phyloP scores from a whole-genome alignment of 2,113 vertebrate genomes.

The Anthoscopus minutus region DNA sequence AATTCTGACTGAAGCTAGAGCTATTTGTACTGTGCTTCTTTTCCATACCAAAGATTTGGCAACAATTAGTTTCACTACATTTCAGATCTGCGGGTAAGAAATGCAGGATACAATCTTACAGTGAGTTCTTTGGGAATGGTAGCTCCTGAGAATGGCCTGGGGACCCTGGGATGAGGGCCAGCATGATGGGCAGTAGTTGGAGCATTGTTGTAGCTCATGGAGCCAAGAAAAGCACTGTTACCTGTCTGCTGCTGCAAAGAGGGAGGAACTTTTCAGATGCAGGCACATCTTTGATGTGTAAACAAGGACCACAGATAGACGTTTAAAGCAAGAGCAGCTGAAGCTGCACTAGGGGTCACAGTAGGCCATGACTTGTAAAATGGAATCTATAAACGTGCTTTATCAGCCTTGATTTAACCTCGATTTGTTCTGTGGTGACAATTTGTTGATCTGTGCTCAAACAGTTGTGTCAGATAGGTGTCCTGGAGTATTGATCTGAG shows the following conservation, averaged over 20 bases:
- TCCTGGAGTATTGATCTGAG: background rate
- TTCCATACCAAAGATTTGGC: background rate
- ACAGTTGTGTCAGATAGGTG: background rate
- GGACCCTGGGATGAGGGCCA: background rate
- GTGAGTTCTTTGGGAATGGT: background rate
- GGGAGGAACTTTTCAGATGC: background rate
- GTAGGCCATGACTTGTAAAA: background rate
- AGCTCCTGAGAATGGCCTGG: background rate
- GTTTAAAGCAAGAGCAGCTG: background rate
- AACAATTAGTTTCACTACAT: fast-evolving
- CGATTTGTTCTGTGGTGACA: background rate
- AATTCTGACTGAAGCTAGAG: background rate
- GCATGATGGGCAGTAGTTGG: background rate
- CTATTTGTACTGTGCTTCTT: background rate
- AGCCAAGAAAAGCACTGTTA: background rate
- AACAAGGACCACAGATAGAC: background rate
- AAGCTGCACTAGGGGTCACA: background rate
- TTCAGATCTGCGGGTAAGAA: background rate
- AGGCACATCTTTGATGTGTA: background rate
- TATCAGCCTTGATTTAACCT: background rate
- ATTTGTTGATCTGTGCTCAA: background rate
- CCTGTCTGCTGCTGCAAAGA: background rate
- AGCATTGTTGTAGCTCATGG: background rate
- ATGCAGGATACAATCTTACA: background rate
- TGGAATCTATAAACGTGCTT: background rate